Conservation (phyloP, 2,888 invertebrate genomes). For the Pogonocherus hispidulus region DNA sequence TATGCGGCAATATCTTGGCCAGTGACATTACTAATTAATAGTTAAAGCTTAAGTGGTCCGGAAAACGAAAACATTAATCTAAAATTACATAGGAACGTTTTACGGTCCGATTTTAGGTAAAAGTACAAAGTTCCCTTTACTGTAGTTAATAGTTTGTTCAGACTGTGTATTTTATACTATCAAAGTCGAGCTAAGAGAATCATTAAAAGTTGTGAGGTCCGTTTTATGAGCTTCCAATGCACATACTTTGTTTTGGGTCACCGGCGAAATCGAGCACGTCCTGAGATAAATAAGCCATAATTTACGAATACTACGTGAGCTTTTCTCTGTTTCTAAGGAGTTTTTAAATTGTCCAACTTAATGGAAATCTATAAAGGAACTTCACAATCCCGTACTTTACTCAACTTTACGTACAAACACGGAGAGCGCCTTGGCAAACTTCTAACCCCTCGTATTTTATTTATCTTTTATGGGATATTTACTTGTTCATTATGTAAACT, state of each 20-base stretch:
- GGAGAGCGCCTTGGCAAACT: constrained; percentile 11
- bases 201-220: constrained; percentile 38
- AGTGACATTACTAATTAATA: background rate
- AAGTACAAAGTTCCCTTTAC: constrained; percentile 26
- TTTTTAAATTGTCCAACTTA: constrained; percentile 46
- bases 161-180: constrained; percentile 27
- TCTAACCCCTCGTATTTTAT: constrained; percentile 13
- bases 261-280: constrained; percentile 44
- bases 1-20: background rate
- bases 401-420: constrained; percentile 31
- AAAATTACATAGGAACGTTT: constrained; percentile 21
- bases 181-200: constrained; percentile 29
- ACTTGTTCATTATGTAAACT: constrained; percentile 32
- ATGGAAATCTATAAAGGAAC: constrained; percentile 41
- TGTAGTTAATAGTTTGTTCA: constrained; percentile 23
- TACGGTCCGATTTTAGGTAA: constrained; percentile 16
- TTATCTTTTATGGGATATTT: constrained; percentile 29
- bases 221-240: constrained; percentile 48
- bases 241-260: constrained; percentile 39
- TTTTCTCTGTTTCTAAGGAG: constrained; percentile 43
- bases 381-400: constrained; percentile 39
- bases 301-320: constrained; percentile 48
- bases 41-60: background rate
- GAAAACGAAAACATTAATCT: constrained; percentile 23
- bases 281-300: constrained; percentile 49